A percentile compares a stretch with the other conserved stretches of the same genome.
Evolutionary conservation across 2,797 vertebrate genomes (phyloP).

Genomic region (Notolabrus celidotus): DNA sequence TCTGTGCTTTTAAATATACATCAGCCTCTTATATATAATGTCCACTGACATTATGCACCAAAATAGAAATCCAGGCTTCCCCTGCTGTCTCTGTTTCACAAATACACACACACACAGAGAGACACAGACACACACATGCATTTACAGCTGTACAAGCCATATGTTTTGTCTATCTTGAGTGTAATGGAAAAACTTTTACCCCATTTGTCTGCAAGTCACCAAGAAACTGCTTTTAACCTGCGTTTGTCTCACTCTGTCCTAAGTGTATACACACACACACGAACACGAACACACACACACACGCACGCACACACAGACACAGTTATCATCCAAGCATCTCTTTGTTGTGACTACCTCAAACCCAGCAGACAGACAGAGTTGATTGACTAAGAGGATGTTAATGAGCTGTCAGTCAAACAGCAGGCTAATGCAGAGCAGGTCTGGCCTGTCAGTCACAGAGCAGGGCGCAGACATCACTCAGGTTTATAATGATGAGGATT

Average conservation of each 20-base stretch:
- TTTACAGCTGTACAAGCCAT: constrained; percentile 61
- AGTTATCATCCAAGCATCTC: constrained; percentile 75
- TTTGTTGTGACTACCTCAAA: constrained; percentile 77
- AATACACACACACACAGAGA: constrained; percentile 29
- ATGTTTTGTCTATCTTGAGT: constrained; percentile 77
- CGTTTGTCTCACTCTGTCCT: constrained; percentile 52
- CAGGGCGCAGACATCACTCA: constrained; percentile 10
- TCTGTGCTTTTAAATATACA: constrained; percentile 65
- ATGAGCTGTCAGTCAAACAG: constrained; percentile 78
- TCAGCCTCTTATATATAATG: constrained; percentile 59
- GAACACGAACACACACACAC: constrained; percentile 21
- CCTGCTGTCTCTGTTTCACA: constrained; percentile 28
- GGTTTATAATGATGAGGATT: constrained; percentile 5
- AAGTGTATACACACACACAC: constrained; percentile 37
- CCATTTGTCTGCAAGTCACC: constrained; percentile 65
- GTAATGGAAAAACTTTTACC: constrained; percentile 73
- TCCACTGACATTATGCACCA: constrained; percentile 58
- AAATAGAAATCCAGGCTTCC: constrained; percentile 67
- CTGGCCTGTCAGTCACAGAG: constrained; percentile 38
- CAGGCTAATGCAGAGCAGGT: constrained; percentile 73
- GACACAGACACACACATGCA: constrained; percentile 25
- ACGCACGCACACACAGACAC: constrained; percentile 12
- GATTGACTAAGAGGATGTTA: constrained; percentile 73
- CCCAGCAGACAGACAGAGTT: constrained; percentile 56
- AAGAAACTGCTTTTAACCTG: constrained; percentile 69